Base-by-base conservation (phyloP, 1,140 invertebrate species). In the Drosophila virilis region DNA sequence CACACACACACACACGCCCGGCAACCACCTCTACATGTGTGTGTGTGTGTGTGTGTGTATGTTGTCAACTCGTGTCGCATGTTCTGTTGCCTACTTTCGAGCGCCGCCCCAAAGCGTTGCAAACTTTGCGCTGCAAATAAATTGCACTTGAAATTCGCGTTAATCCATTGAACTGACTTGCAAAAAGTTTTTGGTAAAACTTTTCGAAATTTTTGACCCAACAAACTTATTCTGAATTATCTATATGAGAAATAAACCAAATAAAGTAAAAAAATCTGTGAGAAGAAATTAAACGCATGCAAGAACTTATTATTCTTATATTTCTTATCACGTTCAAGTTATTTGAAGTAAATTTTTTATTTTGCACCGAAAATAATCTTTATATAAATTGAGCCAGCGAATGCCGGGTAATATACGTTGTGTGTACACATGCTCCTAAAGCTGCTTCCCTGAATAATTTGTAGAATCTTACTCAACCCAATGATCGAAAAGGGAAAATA, bases 31-130 rank as follows among this genome's bases (percentile, higher is more conserved):
- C 10, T 28, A 12, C 37, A 9, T 50, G 12, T 8, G 13, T 51
- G 35, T 10, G 28, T 48, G 52, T 33, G n/a, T 37, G 35, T 10
- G 22, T 37, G 51, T 45, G 6, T 51, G 48, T 51, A n/a, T 35
- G 38, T 48, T 64, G 68, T 50, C 40, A 33, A 17, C 62, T 42
- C 17, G 43, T 37, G 32, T n/a, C 48, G 58, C 50, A 55, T 28
- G 61, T 52, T 50, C 3, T 62, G 65, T 61, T 43, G 66, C 71
- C 46, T 55, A 74, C 60, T 65, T 71, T 71, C 46, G 22, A 35
- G 59, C 68, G 51, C 9, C 6, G 13, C 15, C 13, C n/a, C 15
- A 35, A 33, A 22, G 38, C 10, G 38, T 15, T 38, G 12, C 28
- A 58, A 73, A 67, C 15, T 60, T 73, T 52, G 8, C 37, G 45